These are phyloP conservation scores for Macaca nemestrina DNA, from an alignment of 2,113 vertebrate genomes.

Conservation along the genomic window DNA sequence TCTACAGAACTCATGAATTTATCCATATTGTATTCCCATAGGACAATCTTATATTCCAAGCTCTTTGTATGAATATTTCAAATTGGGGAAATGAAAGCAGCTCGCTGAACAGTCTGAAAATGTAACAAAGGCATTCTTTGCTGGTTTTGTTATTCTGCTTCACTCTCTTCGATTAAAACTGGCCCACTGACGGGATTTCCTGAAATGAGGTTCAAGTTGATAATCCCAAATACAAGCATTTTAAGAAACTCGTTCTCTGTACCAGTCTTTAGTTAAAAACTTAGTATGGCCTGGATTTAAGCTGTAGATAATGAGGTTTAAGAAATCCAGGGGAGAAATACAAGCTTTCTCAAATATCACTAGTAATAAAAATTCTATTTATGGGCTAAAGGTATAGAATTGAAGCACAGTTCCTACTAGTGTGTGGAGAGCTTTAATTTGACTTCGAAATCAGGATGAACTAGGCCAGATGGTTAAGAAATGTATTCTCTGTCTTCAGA, in stretches of 20 bases:
- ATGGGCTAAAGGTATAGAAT: background rate
- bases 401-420: background rate
- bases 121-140: constrained; percentile 25
- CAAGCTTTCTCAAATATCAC: constrained; percentile 30
- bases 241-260: background rate
- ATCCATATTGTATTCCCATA: background rate
- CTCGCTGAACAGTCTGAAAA: background rate
- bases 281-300: constrained; percentile 25
- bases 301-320: constrained; percentile 21
- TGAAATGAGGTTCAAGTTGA: constrained; percentile 53
- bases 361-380: constrained; percentile 42
- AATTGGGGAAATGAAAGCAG: background rate
- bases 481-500: constrained; percentile 44
- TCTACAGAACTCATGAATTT: background rate
- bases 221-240: constrained; percentile 25
- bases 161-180: constrained; percentile 16
- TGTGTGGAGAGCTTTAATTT: constrained; percentile 32
- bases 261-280: background rate
- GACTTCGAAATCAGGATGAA: constrained; percentile 30
- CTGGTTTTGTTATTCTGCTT: background rate
- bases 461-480: constrained; percentile 38
- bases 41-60: background rate
- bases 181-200: background rate
- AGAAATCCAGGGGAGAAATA: constrained; percentile 51
- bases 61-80: constrained; percentile 6